Evolutionary conservation across 2,113 vertebrate genomes (phyloP).

Genomic region (Nerophis lumbriciformis): DNA sequence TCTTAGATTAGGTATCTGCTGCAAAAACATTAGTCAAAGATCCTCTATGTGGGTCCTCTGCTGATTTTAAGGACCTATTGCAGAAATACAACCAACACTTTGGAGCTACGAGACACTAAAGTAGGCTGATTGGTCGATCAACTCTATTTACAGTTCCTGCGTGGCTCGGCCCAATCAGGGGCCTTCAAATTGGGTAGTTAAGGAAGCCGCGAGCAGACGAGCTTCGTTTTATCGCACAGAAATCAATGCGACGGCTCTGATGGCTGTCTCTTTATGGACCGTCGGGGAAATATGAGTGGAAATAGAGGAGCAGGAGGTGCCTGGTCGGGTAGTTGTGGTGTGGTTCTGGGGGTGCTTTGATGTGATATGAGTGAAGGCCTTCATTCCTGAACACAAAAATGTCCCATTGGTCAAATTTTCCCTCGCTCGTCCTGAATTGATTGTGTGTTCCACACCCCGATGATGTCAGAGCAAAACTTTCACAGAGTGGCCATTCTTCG

Average conservation of each 20-base stretch:
- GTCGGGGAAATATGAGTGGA: slow-evolving; percentile 68
- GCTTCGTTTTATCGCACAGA: slow-evolving; percentile 66
- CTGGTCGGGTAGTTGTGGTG: not conserved
- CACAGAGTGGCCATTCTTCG: not conserved
- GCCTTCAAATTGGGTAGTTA: slow-evolving; percentile 70
- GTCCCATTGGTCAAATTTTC: slow-evolving; percentile 57
- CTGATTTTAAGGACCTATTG: no score
- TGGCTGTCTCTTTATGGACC: slow-evolving; percentile 69
- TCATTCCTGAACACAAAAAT: slow-evolving; percentile 57
- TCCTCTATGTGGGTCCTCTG: no score
- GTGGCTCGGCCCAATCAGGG: slow-evolving; percentile 60
- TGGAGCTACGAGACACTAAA: no score
- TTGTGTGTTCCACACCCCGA: slow-evolving; percentile 33
- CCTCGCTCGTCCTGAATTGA: slow-evolving; percentile 38
- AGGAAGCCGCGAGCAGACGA: slow-evolving; percentile 57
- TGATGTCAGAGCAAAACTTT: not conserved
- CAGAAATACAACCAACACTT: no score
- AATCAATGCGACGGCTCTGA: slow-evolving; percentile 72
- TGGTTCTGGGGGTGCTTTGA: slow-evolving; percentile 24
- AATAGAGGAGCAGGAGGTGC: slow-evolving; percentile 44
- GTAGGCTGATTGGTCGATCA: slow-evolving; percentile 12
- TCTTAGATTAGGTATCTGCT: no score
- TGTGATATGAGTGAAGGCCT: slow-evolving; percentile 57
- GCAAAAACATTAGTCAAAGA: no score
- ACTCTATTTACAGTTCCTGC: slow-evolving; percentile 67